A percentile compares a stretch with the other conserved stretches of the same genome.
Evolutionary conservation across 2,113 vertebrate genomes (phyloP).

Genomic region (Ictidomys tridecemlineatus): DNA sequence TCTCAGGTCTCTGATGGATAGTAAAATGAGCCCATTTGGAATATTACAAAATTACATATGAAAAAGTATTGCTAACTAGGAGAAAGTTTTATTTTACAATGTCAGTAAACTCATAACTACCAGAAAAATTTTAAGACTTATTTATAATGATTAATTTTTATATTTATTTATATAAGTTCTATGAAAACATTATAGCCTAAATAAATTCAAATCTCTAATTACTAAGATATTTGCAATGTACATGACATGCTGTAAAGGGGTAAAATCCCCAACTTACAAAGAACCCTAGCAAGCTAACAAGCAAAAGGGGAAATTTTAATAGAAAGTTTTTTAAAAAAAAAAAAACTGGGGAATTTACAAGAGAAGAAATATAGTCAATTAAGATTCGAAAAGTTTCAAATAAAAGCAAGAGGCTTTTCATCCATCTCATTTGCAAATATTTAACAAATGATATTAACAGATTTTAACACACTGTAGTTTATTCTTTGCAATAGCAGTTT

Average conservation of each 20-base stretch:
- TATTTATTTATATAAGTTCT: slow-evolving; percentile 11
- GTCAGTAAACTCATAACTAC: not conserved
- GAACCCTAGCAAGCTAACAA: not conserved
- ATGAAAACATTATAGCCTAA: not conserved
- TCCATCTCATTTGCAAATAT: not conserved
- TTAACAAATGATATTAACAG: not conserved
- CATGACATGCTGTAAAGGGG: not conserved
- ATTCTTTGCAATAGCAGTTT: not conserved
- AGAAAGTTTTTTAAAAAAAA: not conserved
- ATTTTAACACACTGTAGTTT: no score
- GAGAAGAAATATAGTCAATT: not conserved
- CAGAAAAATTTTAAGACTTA: slow-evolving; percentile 48
- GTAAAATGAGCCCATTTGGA: not conserved
- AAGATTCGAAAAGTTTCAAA: not conserved
- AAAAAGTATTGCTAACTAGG: not conserved
- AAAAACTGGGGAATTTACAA: not conserved
- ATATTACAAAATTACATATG: slow-evolving; percentile 18
- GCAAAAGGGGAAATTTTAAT: not conserved
- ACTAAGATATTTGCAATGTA: not conserved
- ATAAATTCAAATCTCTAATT: not conserved
- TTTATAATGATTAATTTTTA: slow-evolving; percentile 36
- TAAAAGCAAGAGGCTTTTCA: not conserved
- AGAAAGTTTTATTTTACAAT: slow-evolving; percentile 23
- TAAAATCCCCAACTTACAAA: not conserved
- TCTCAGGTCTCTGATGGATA: not conserved